Base-by-base conservation (phyloP, 2,888 invertebrate species). In the Pseudeuparius sepicola region DNA sequence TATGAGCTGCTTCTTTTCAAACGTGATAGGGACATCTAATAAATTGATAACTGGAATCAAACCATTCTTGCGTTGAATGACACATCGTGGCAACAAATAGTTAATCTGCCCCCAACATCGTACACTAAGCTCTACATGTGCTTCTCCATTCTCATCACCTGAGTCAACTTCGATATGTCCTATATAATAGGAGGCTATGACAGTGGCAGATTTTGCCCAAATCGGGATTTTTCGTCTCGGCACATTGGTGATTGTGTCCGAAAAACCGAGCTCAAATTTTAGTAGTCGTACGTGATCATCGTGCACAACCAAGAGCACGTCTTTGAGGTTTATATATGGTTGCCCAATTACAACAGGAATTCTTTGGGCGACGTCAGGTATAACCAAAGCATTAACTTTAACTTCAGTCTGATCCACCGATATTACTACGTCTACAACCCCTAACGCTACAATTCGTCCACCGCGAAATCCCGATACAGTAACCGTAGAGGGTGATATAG, bases 261-360 rank as follows among this genome's bases (percentile, higher is more conserved):
- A n/a, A n/a, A n/a, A n/a, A n/a, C n/a, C n/a, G 4, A 20, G 10
- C 18, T 17, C 12, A 7, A 30, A n/a, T 24, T 14, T 35, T 31
- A 33, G 31, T 4, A 41, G 29, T 4, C 39, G 29, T 27, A 44
- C 25, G 31, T 44, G 40, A 17, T 40, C 24, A 6, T 32, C 39
- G 4, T 16, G 20, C 3, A 44, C 36, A 2, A 45, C 23, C 6
- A 44, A 36, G 2, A 33, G 33, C 6, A 44, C 27, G 32, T 40
- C 31, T 14, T 34, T 13, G 17, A 39, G 16, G 36, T 44, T 40
- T 7, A 40, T 17, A 36, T 42, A 42, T 15, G 40, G 36, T 32
- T 44, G 45, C 12, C 44, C 45, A 5, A 46, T 30, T 17, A 47
- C 44, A 15, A 46, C 17, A 4, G 45, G 30, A 7, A 45, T 40